These are phyloP conservation scores for Isichthys henryi DNA, from an alignment of 2,113 vertebrate genomes.

Conservation along the genomic window DNA sequence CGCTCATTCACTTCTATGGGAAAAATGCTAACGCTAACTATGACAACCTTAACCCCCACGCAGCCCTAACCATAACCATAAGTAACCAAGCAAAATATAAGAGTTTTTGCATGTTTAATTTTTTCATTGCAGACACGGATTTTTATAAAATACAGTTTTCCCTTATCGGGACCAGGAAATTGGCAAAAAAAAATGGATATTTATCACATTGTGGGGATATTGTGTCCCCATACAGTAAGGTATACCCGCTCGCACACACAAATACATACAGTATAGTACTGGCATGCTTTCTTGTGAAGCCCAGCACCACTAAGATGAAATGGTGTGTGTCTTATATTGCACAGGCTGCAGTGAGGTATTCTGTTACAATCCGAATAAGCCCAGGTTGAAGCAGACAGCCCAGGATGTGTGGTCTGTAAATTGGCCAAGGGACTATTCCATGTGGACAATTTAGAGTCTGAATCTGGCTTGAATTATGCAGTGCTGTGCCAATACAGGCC, in stretches of 20 bases:
- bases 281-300: background rate
- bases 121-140: too few relatives aligned
- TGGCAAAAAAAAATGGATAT: too few relatives aligned
- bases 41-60: too few relatives aligned
- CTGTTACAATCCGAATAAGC: background rate
- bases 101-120: too few relatives aligned
- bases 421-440: background rate
- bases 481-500: background rate
- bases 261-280: background rate
- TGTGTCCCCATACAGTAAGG: too few relatives aligned
- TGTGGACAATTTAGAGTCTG: conserved; percentile 7
- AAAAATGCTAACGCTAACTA: too few relatives aligned
- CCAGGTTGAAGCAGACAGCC: background rate
- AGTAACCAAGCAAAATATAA: background rate
- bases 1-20: too few relatives aligned
- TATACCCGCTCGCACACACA: background rate
- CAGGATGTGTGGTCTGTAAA: background rate
- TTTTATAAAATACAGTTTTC: too few relatives aligned
- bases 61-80: too few relatives aligned
- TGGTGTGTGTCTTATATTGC: background rate
- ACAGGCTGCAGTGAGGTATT: background rate
- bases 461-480: conserved; percentile 8
- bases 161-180: too few relatives aligned
- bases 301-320: background rate
- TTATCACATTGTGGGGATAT: too few relatives aligned